phyloP scores from a whole-genome alignment of 2,113 vertebrate genomes.

The Etheostoma spectabile region DNA sequence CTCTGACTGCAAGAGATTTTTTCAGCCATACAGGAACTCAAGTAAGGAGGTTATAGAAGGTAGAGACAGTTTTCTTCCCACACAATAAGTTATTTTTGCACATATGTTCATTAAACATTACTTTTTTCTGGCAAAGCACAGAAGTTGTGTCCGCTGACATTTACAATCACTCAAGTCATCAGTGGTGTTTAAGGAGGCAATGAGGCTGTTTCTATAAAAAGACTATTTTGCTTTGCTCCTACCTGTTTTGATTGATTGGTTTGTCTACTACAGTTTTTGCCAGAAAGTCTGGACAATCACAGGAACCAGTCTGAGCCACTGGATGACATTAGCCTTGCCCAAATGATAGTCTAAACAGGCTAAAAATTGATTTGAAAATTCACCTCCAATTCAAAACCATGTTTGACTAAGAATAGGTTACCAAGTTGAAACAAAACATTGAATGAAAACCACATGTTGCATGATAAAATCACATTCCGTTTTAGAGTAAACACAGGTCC shows the following conservation, averaged over 20 bases:
- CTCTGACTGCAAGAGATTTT: slow-evolving; percentile 87
- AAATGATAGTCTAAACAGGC: not conserved
- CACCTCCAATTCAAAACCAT: not conserved
- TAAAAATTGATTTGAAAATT: not conserved
- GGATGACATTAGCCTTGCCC: not conserved
- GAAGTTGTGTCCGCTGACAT: slow-evolving; percentile 4
- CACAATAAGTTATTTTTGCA: not conserved
- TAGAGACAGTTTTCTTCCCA: not conserved
- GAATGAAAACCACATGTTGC: not conserved
- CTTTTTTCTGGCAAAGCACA: not conserved
- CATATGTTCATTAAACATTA: not conserved
- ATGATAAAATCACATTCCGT: not conserved
- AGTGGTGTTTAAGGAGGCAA: slow-evolving; percentile 7
- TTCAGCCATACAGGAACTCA: slow-evolving; percentile 88
- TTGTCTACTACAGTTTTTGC: not conserved
- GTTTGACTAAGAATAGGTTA: not conserved
- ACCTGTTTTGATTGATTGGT: slow-evolving; percentile 5
- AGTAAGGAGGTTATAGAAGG: slow-evolving; percentile 75
- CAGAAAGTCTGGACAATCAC: not conserved
- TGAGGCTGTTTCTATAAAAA: not conserved
- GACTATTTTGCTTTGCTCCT: not conserved
- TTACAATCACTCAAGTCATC: slow-evolving; percentile 17
- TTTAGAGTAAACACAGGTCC: not conserved
- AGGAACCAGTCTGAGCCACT: not conserved
- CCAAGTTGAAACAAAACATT: not conserved